These are phyloP conservation scores for Adoxophyes honmai DNA, from an alignment of 1,140 invertebrate genomes.

Conservation along the genomic window DNA sequence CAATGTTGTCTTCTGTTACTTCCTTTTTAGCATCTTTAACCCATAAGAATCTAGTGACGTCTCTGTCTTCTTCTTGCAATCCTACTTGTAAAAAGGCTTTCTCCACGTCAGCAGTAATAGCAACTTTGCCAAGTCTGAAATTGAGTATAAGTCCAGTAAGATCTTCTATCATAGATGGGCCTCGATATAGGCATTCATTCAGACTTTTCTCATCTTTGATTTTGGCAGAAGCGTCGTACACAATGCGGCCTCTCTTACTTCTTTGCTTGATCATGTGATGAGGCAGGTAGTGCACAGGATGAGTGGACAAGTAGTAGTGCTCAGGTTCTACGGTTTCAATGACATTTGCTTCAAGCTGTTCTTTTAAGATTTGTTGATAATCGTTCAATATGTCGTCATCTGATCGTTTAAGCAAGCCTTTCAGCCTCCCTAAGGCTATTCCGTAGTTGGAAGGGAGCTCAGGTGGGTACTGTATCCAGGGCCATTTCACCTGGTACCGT, in stretches of 20 bases:
- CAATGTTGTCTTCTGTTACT: not conserved
- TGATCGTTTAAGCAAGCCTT: constrained; percentile 17
- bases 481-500: not conserved
- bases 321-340: constrained; percentile 18
- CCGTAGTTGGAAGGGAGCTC: constrained; percentile 27
- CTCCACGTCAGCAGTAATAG: not conserved
- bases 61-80: not conserved
- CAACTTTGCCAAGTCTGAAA: not conserved
- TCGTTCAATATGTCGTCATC: constrained; percentile 3
- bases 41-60: constrained; percentile 12
- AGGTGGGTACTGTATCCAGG: constrained; percentile 25
- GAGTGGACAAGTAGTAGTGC: not conserved
- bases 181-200: constrained; percentile 27
- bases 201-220: constrained; percentile 20
- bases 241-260: constrained; percentile 17
- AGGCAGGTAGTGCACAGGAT: constrained; percentile 24
- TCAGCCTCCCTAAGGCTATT: constrained; percentile 21
- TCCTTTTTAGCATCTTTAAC: not conserved
- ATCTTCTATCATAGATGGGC: constrained; percentile 29
- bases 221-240: constrained; percentile 28
- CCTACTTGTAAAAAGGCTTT: constrained; percentile 13
- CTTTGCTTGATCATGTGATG: constrained; percentile 17
- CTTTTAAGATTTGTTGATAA: constrained; percentile 15
- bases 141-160: constrained; percentile 19
- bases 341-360: constrained; percentile 20